Evolutionary conservation across 2,888 invertebrate genomes (phyloP).

Genomic region (Andrena hattorfiana): DNA sequence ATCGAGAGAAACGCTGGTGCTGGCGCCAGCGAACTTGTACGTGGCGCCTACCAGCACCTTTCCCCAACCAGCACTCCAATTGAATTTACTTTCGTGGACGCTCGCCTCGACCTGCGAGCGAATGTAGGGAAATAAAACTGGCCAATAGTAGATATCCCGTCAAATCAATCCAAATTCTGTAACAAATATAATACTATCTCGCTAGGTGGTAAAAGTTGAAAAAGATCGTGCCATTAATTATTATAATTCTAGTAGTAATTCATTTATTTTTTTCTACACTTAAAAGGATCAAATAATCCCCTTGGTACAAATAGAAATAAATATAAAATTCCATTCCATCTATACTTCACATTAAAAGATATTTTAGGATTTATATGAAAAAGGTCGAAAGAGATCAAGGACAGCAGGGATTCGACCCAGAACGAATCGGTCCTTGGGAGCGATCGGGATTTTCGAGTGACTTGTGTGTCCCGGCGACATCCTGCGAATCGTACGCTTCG

Average conservation of each 20-base stretch:
- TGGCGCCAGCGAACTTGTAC: constrained; percentile 43
- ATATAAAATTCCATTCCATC: no score
- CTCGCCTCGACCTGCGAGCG: neutral
- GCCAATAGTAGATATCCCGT: no score
- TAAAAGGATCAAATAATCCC: no score
- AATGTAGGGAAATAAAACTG: neutral
- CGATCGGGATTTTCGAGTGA: neutral
- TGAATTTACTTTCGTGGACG: neutral
- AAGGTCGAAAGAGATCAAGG: constrained; percentile 9
- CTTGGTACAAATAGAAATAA: no score
- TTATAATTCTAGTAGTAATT: no score
- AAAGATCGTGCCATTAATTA: no score
- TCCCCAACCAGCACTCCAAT: constrained; percentile 9
- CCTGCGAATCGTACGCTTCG: neutral
- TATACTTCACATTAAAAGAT: no score
- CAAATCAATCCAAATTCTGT: no score
- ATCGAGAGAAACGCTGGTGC: constrained; percentile 35
- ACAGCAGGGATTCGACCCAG: neutral
- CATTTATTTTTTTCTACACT: no score
- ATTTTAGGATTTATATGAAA: no score
- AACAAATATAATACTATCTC: no score
- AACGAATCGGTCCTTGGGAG: neutral
- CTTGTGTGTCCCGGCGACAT: neutral
- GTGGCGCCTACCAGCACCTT: constrained; percentile 31
- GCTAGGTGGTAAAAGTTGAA: no score